A percentile compares a stretch with the other conserved stretches of the same genome.
phyloP scores from a whole-genome alignment of 2,113 vertebrate species.

The Myrmecophaga tridactyla region DNA sequence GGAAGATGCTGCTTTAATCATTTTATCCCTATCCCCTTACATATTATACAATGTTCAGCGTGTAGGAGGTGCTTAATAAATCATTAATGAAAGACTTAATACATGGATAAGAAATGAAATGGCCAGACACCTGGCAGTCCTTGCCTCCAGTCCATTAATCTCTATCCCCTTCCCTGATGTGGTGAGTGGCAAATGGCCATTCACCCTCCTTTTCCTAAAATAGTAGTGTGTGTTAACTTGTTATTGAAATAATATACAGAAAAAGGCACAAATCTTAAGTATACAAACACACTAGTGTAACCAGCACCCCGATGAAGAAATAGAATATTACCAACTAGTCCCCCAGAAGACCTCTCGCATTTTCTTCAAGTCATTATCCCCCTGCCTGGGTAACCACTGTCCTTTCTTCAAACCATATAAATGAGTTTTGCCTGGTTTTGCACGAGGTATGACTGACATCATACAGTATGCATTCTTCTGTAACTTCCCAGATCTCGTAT shows the following conservation, averaged over 20 bases:
- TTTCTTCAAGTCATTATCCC: not conserved
- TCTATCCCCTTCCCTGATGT: not conserved
- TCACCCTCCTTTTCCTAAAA: not conserved
- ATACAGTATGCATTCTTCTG: not conserved
- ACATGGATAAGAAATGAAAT: not conserved
- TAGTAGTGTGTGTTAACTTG: not conserved
- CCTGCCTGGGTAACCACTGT: not conserved
- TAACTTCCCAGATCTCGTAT: not conserved
- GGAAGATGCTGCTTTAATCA: not conserved
- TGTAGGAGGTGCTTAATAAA: conserved; percentile 21
- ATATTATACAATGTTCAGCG: not conserved
- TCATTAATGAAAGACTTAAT: not conserved
- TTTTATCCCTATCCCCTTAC: not conserved
- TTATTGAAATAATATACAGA: not conserved
- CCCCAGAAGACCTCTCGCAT: not conserved
- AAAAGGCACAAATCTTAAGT: not conserved
- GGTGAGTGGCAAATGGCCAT: not conserved
- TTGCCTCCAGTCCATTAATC: not conserved
- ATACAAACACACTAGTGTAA: not conserved
- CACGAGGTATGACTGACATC: not conserved
- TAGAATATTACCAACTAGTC: not conserved
- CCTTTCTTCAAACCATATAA: not conserved
- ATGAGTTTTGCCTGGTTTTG: not conserved
- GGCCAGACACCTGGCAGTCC: not conserved
- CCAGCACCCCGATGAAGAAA: not conserved